Conservation (phyloP, 2,888 invertebrate species). For the Synanthedon andrenaeformis region DNA sequence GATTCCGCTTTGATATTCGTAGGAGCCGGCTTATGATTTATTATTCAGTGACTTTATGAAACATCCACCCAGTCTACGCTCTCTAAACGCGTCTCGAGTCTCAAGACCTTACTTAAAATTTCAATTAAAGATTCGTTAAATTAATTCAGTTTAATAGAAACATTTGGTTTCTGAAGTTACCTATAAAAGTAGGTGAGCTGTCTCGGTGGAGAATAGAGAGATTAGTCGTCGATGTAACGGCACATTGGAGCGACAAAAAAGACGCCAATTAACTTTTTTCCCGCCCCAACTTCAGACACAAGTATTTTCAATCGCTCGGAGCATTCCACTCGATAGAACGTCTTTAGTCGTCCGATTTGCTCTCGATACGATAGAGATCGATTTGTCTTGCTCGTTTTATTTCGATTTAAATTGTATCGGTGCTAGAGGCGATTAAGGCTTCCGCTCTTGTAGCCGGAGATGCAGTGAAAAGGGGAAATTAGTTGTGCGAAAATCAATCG, state of each 20-base stretch:
- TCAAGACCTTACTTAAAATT: slow-evolving; percentile 16
- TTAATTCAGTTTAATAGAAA: no score
- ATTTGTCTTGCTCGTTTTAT: slow-evolving; percentile 61
- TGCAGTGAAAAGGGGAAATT: slow-evolving; percentile 39
- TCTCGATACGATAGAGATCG: slow-evolving; percentile 60
- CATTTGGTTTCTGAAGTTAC: no score
- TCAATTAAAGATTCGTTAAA: slow-evolving; percentile 6
- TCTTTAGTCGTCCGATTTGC: slow-evolving; percentile 63
- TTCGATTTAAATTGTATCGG: slow-evolving; percentile 65
- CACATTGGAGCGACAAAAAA: slow-evolving; percentile 51
- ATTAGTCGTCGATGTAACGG: slow-evolving; percentile 49
- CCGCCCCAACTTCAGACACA: slow-evolving; percentile 36
- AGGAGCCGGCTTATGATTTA: slow-evolving; percentile 41
- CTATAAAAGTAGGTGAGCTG: slow-evolving; percentile 28
- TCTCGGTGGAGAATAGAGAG: slow-evolving; percentile 35
- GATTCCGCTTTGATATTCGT: slow-evolving; percentile 46
- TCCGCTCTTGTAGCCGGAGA: slow-evolving; percentile 24
- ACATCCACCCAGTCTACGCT: slow-evolving; percentile 26
- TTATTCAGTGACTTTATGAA: slow-evolving; percentile 36
- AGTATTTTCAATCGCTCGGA: slow-evolving; percentile 54
- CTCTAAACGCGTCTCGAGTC: slow-evolving; percentile 10
- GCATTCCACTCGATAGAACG: slow-evolving; percentile 42
- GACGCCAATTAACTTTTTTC: slow-evolving; percentile 62
- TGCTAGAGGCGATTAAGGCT: slow-evolving; percentile 57
- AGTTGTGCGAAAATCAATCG: slow-evolving; percentile 19